A percentile compares a stretch with the other conserved stretches of the same genome.
phyloP scores from a whole-genome alignment of 2,888 invertebrate species.

The Pristionchus japonicus region DNA sequence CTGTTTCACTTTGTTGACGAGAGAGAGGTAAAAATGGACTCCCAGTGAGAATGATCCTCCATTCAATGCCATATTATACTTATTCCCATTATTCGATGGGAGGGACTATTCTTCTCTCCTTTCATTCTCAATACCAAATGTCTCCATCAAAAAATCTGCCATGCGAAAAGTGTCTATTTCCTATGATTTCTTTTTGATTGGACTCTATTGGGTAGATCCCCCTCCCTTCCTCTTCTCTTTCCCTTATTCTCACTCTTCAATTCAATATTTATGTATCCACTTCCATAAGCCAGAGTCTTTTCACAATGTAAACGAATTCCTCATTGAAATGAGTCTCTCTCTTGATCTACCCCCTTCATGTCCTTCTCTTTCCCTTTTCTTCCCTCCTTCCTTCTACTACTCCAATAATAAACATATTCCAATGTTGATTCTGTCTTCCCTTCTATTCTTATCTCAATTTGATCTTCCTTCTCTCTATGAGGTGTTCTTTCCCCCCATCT shows the following conservation, averaged over 20 bases:
- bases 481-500: background rate
- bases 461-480: background rate
- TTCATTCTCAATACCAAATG: background rate
- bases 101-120: background rate
- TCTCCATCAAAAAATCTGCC: constrained; percentile 9
- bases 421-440: background rate
- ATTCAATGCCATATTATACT: background rate
- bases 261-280: constrained; percentile 14
- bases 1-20: background rate
- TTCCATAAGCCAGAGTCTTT: constrained; percentile 26
- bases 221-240: background rate
- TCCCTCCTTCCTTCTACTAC: background rate
- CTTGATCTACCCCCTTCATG: too few species aligned
- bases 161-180: constrained; percentile 12
- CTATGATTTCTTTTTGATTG: constrained; percentile 23
- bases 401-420: background rate
- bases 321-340: background rate
- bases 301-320: constrained; percentile 37
- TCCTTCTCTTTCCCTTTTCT: background rate
- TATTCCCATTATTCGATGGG: background rate
- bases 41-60: background rate
- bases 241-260: background rate
- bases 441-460: constrained; percentile 4
- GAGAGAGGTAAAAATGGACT: background rate
- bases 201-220: background rate